These are phyloP conservation scores for Pogonocichla stellata DNA, from an alignment of 2,113 vertebrate genomes.

Conservation along the genomic window DNA sequence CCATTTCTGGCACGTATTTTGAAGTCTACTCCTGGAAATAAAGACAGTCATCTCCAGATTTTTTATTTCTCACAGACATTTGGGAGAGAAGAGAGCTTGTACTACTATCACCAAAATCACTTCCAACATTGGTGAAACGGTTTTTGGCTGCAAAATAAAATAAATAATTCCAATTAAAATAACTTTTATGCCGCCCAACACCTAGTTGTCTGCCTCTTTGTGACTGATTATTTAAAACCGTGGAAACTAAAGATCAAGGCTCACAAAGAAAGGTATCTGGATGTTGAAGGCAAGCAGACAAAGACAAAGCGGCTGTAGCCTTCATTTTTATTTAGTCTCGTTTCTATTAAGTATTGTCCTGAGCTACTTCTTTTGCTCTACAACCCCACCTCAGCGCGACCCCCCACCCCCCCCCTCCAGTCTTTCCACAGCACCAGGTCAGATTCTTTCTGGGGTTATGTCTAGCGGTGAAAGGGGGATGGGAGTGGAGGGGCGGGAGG, in stretches of 20 bases:
- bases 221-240: constrained; percentile 61
- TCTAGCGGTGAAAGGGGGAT: not conserved
- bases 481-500: not conserved
- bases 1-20: constrained; percentile 79
- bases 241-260: constrained; percentile 69
- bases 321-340: constrained; percentile 67
- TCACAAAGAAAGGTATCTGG: constrained; percentile 75
- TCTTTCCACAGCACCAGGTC: constrained; percentile 21
- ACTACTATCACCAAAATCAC: constrained; percentile 58
- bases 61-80: constrained; percentile 70
- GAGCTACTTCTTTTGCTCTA: constrained; percentile 45
- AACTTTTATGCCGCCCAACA: constrained; percentile 67
- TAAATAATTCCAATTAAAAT: constrained; percentile 65
- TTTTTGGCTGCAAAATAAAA: constrained; percentile 42
- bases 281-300: constrained; percentile 71
- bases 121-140: constrained; percentile 62
- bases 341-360: constrained; percentile 48
- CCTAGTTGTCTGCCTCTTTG: constrained; percentile 65
- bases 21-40: constrained; percentile 78
- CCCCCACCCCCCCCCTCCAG: not conserved
- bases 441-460: constrained; percentile 57
- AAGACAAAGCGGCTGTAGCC: constrained; percentile 65
- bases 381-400: not conserved
- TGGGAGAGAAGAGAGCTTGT: constrained; percentile 57
- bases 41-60: constrained; percentile 71